Conservation (phyloP, 2,797 vertebrate species). For the Onychomys leucogaster region DNA sequence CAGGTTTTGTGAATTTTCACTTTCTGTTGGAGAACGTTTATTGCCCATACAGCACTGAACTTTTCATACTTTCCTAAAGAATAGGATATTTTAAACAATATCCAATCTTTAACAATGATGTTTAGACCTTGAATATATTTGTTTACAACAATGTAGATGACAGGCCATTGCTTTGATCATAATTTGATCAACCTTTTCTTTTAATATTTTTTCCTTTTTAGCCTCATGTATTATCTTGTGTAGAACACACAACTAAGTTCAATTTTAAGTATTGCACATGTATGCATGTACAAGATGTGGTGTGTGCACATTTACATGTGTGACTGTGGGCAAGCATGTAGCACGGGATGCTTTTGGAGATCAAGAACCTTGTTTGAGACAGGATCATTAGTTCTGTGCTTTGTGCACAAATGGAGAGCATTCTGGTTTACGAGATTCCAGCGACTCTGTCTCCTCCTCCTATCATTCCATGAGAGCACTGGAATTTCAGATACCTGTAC, state of each 20-base stretch:
- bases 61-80: not conserved
- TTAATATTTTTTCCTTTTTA: not conserved
- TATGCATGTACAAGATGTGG: not conserved
- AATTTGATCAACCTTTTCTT: not conserved
- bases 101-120: not conserved
- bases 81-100: not conserved
- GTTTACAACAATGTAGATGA: not conserved
- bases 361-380: not conserved
- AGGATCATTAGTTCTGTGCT: not conserved
- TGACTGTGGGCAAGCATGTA: not conserved
- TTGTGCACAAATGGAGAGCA: not conserved
- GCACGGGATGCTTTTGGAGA: not conserved
- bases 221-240: not conserved
- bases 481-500: not conserved
- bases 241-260: not conserved
- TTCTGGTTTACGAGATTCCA: not conserved
- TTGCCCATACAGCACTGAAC: not conserved
- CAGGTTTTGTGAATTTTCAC: not conserved
- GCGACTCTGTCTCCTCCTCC: not conserved
- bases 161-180: not conserved
- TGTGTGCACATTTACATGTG: not conserved
- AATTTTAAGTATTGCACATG: not conserved
- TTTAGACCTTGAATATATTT: not conserved
- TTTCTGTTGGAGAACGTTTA: not conserved
- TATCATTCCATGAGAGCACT: not conserved